These are phyloP conservation scores for Enteromius trimaculatus DNA, from an alignment of 2,797 vertebrate genomes.

Conservation along the genomic window DNA sequence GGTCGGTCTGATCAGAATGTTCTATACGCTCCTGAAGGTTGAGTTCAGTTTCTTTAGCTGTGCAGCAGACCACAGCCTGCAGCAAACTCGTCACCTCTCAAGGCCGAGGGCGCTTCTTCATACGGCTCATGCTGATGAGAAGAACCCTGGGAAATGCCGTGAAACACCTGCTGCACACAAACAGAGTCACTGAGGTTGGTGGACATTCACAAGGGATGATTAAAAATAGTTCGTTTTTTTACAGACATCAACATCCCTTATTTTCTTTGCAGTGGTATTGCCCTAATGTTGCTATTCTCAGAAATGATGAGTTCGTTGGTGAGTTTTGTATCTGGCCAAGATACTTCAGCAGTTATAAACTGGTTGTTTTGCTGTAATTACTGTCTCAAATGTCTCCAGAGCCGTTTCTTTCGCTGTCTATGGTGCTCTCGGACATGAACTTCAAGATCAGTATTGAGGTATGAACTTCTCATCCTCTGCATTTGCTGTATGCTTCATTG, in stretches of 20 bases:
- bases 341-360: neutral
- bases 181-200: conserved; percentile 75
- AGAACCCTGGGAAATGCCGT: conserved; percentile 75
- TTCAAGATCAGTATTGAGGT: conserved; percentile 85
- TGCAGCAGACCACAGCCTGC: conserved; percentile 74
- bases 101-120: conserved; percentile 82
- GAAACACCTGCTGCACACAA: conserved; percentile 75
- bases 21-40: conserved; percentile 65
- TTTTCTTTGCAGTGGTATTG: conserved; percentile 80
- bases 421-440: conserved; percentile 81
- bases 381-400: conserved; percentile 66
- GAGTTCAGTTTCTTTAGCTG: conserved; percentile 72
- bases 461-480: conserved; percentile 27
- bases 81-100: conserved; percentile 76
- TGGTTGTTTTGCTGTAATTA: neutral
- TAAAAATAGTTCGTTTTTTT: neutral
- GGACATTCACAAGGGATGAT: neutral
- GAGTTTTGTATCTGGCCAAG: conserved; percentile 53
- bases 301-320: conserved; percentile 81
- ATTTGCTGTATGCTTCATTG: neutral
- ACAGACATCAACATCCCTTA: neutral
- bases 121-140: conserved; percentile 79
- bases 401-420: conserved; percentile 82
- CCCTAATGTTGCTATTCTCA: conserved; percentile 74
- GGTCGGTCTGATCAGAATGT: neutral